A percentile compares a stretch with the other conserved stretches of the same genome.
Conservation (phyloP, 2,797 vertebrate genomes). For the Myotis daubentonii region DNA sequence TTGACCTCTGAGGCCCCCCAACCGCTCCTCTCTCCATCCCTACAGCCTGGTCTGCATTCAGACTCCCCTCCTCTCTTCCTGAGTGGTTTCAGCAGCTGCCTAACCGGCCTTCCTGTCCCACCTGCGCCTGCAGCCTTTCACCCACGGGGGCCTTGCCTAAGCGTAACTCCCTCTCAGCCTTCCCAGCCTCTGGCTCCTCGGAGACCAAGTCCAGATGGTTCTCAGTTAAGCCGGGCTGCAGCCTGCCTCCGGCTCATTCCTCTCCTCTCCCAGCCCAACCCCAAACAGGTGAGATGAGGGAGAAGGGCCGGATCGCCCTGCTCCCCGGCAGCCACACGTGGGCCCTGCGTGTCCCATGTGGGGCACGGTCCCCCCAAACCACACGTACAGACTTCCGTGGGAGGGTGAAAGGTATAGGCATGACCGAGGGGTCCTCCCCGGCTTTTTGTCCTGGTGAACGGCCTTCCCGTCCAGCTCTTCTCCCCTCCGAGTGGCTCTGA, state of each 20-base stretch:
- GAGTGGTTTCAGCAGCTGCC: background rate
- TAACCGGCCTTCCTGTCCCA: background rate
- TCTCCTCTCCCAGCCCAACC: background rate
- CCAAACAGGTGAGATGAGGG: background rate
- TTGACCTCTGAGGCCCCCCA: background rate
- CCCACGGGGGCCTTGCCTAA: background rate
- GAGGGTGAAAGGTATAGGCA: accelerated
- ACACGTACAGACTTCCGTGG: background rate
- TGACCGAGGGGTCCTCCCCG: accelerated
- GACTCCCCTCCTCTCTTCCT: background rate
- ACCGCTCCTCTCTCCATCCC: background rate
- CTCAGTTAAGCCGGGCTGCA: background rate
- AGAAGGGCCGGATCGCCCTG: background rate
- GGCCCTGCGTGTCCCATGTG: accelerated
- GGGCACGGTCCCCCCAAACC: background rate
- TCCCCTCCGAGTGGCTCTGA: background rate
- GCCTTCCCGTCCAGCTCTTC: background rate
- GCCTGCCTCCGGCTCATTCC: too few relatives aligned
- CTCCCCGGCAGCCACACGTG: background rate
- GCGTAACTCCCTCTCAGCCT: background rate
- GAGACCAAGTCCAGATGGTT: accelerated
- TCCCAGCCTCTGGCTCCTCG: background rate
- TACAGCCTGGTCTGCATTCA: background rate
- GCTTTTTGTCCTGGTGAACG: accelerated
- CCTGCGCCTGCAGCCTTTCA: background rate